Base-by-base conservation (phyloP, 2,113 vertebrate species). In the Cyprinus carpio region DNA sequence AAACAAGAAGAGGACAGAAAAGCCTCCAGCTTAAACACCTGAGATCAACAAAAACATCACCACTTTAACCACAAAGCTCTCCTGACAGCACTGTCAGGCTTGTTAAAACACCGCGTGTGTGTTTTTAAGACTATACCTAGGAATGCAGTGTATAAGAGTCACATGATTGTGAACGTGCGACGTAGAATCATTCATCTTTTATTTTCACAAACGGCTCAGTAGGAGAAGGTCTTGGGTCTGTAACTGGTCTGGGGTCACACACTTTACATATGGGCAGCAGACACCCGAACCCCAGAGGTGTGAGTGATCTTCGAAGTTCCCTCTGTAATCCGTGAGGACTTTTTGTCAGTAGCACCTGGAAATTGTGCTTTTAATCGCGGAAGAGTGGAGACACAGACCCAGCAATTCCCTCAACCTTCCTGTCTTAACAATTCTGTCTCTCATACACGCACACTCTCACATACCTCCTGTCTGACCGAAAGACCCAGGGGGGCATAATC, bases 21-120 rank as follows among this genome's bases (percentile, higher is more conserved):
- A 76, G 79, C 85, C 85, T 27, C 4, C 85, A 80, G 78, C 87
- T 71, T 78, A 77, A 81, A 76, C 85, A 85, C 82, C 86, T 82
- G 86, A 46, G 75, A 79, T 82, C 31, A 58, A 37, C 62, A 75
- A 31, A 51, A 31, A 67, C n/a, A 69, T 27, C 8, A 13, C 46
- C 31, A 29, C 49, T 12, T 80, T 11, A 64, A 25, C 56, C 77
- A 64, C 76, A 79, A 64, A 80, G 56, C 77, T 64, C 34, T 16
- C 29, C 27, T 74, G 65, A 83, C 43, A 72, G 27, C 20, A 9
- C 54, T 80, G 84, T 72, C 75, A 27, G 49, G 64, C 43, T 80
- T 81, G 37, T 49, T 65, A 46, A 81, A 81, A 64, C 60, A 64
- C 23, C 37, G 83, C 56, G 29, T 85, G 58, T 64, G 58, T 34